Evolutionary conservation across 2,888 invertebrate genomes (phyloP), one percentile per base, ranked within the genome.

Genomic region (Cordylochernes scorpioides): DNA sequence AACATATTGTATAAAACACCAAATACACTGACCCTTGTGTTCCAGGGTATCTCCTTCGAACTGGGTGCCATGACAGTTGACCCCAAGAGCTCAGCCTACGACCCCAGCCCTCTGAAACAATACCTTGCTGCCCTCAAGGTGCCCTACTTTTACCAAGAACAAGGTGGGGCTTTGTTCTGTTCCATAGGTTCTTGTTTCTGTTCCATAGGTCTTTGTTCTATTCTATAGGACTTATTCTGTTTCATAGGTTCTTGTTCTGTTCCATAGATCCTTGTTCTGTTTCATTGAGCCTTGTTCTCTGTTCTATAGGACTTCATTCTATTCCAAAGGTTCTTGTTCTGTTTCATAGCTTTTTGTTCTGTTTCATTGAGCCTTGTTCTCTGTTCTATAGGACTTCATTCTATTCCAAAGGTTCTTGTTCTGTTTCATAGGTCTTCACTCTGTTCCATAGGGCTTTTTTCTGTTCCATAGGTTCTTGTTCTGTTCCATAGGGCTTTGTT

Each of bases 41-140:
- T 22, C n/a, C 68, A 72, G 49, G 75, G 73, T 9, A 62, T 74
- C 24, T 60, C 66, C 41, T 80, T 82, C 49, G 64, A 47, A 38
- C 52, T 62, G 28, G 63, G 58, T 30, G 69, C 71, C 2, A 69
- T 73, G 0, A 73, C 74, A 3, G 69, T 82, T 21, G 77, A 77
- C 49, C 65, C 66, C 1, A 62, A 62, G 36, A 61, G 60, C 32
- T 50, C 58, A 1, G 54, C 61, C 3, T 61, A 65, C 51, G 62
- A 67, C 43, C 64, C 65, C 0, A 50, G 61, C 15, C 61, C 62
- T 3, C 53, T 77, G 38, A 72, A 72, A 54, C 66, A 68, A 1
- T 75, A 77, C 53, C 62, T 75, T 47, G 61, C 66, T 35, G 61
- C 62, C 17, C 55, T 77, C 4, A 69, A 68, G 4, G 63, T 74